These are phyloP conservation scores for Hyla sarda DNA, from an alignment of 2,113 vertebrate species.

Conservation along the genomic window DNA sequence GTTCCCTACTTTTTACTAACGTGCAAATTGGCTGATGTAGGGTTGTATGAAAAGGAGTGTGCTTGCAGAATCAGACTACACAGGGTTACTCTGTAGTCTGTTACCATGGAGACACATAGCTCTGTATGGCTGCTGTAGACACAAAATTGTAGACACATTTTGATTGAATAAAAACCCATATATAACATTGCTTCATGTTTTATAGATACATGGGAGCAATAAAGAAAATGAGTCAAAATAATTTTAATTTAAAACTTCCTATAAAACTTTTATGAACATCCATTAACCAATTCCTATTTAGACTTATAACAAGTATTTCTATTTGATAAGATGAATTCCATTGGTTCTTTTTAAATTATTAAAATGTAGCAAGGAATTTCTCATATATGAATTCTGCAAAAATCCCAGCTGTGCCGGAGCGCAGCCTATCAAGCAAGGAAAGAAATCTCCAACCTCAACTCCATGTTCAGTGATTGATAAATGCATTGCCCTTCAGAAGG, in stretches of 20 bases:
- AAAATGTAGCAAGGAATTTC: background rate
- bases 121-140: too few species aligned
- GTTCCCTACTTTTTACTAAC: too few species aligned
- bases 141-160: too few species aligned
- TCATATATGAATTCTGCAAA: constrained; percentile 10
- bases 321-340: constrained; percentile 6
- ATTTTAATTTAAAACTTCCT: background rate
- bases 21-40: too few species aligned
- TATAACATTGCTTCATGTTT: background rate
- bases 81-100: too few species aligned
- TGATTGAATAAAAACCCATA: background rate
- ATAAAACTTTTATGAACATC: background rate
- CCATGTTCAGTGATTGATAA: constrained; percentile 51
- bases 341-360: constrained; percentile 17
- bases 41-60: too few species aligned
- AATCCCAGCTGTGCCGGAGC: constrained; percentile 29
- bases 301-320: constrained; percentile 11
- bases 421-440: constrained; percentile 28
- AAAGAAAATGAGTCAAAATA: background rate
- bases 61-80: too few species aligned
- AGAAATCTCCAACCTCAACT: constrained; percentile 45
- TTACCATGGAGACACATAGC: too few species aligned
- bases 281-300: background rate
- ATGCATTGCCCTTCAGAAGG: constrained; percentile 46
- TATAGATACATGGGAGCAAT: background rate